phyloP scores from a whole-genome alignment of 2,888 invertebrate genomes.

The Meteorus colon region DNA sequence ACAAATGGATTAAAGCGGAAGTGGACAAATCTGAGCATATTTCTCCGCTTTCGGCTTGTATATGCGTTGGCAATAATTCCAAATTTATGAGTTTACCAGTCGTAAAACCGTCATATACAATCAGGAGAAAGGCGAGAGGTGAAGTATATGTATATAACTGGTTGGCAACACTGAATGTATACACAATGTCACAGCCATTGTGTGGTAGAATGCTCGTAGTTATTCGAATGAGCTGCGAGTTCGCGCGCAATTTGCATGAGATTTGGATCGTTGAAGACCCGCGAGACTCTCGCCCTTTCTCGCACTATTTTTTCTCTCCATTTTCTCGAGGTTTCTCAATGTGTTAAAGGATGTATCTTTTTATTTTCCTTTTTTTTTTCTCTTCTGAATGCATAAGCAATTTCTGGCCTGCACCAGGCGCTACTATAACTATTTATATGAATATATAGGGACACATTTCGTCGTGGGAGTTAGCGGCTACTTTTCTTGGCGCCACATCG shows the following conservation, averaged over 20 bases:
- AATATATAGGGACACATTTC: neutral
- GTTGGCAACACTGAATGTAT: constrained; percentile 45
- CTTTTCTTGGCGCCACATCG: neutral
- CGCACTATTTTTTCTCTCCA: neutral
- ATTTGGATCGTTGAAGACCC: constrained; percentile 55
- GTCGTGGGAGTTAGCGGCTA: neutral
- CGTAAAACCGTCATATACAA: constrained; percentile 46
- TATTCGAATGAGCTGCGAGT: constrained; percentile 43
- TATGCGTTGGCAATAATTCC: constrained; percentile 38
- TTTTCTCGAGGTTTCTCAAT: neutral
- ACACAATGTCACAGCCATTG: constrained; percentile 33
- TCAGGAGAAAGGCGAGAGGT: neutral
- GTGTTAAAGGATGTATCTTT: constrained; percentile 32
- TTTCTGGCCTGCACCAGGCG: constrained; percentile 14
- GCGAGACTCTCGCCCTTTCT: constrained; percentile 19
- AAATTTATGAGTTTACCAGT: constrained; percentile 50
- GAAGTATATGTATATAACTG: constrained; percentile 11
- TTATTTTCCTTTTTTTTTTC: constrained; percentile 3
- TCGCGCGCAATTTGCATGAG: constrained; percentile 56
- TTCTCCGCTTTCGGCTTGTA: constrained; percentile 12
- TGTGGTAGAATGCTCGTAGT: constrained; percentile 19
- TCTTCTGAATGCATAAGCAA: constrained; percentile 55
- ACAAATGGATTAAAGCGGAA: constrained; percentile 11
- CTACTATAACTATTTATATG: neutral
- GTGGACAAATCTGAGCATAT: constrained; percentile 29